phyloP scores from a whole-genome alignment of 2,797 vertebrate genomes.

The Schizopygopsis pylzovi region DNA sequence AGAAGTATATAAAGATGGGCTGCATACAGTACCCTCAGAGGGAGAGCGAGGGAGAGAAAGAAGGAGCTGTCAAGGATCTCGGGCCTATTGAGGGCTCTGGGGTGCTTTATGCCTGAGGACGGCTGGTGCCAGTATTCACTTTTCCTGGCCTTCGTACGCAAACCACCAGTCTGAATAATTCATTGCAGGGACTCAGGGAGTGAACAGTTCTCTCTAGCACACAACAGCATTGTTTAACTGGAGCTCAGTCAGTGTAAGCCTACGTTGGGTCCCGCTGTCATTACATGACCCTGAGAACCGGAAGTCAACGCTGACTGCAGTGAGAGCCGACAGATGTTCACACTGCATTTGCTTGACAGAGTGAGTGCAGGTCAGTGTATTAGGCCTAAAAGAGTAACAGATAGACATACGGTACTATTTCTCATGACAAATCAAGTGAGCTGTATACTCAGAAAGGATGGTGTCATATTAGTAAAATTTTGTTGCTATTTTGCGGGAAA shows the following conservation, averaged over 20 bases:
- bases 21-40: neutral
- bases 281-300: conserved; percentile 3
- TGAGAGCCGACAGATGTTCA: conserved; percentile 24
- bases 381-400: neutral
- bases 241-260: conserved; percentile 1
- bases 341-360: conserved; percentile 15
- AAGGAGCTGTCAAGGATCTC: conserved; percentile 21
- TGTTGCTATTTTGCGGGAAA: neutral
- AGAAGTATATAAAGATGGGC: neutral
- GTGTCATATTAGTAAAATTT: neutral
- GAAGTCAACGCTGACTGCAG: neutral
- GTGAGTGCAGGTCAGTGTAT: neutral
- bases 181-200: conserved; percentile 34
- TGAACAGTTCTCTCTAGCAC: conserved; percentile 15
- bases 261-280: neutral
- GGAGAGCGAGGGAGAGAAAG: neutral
- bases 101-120: conserved; percentile 18
- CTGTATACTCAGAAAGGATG: neutral
- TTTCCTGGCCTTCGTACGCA: conserved; percentile 41
- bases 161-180: conserved; percentile 50
- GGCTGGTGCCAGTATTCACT: conserved; percentile 22
- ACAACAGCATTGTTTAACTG: conserved; percentile 29
- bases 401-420: neutral
- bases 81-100: conserved; percentile 16
- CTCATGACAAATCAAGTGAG: neutral